Conservation (phyloP, 2,888 invertebrate species). For the Coleophora deauratella region DNA sequence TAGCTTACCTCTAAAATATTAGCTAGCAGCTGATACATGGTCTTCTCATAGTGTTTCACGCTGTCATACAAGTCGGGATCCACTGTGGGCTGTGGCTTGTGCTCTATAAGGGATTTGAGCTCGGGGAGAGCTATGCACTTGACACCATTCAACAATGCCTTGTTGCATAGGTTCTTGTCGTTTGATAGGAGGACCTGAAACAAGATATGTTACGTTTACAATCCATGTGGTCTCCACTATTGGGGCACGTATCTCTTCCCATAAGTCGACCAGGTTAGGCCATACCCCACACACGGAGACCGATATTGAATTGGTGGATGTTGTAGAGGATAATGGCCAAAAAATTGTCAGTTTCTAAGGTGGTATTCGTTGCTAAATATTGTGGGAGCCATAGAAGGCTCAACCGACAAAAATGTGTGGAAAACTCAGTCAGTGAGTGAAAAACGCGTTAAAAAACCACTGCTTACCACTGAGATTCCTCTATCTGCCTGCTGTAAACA, state of each 20-base stretch:
- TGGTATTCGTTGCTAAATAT: no score
- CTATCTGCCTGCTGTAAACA: constrained; percentile 69
- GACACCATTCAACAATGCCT: constrained; percentile 66
- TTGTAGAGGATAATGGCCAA: no score
- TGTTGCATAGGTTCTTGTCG: constrained; percentile 74
- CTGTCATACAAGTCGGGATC: constrained; percentile 29
- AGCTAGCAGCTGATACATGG: constrained; percentile 34
- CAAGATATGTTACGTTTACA: background rate
- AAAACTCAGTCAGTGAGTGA: background rate
- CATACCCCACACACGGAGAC: no score
- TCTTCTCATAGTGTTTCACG: constrained; percentile 30
- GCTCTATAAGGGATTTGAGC: constrained; percentile 29
- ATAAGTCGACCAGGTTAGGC: no score
- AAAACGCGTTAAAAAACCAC: no score
- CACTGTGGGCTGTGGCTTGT: constrained; percentile 24
- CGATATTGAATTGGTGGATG: no score
- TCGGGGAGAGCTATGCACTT: constrained; percentile 33
- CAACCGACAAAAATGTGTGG: background rate
- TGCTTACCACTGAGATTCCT: constrained; percentile 67
- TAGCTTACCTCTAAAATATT: constrained; percentile 37
- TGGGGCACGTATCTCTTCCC: no score
- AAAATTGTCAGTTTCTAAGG: no score
- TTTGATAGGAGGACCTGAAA: constrained; percentile 71
- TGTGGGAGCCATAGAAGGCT: background rate
- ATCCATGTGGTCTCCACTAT: background rate